Base-by-base conservation (phyloP, 2,113 vertebrate genomes). In the Lanius ludovicianus region DNA sequence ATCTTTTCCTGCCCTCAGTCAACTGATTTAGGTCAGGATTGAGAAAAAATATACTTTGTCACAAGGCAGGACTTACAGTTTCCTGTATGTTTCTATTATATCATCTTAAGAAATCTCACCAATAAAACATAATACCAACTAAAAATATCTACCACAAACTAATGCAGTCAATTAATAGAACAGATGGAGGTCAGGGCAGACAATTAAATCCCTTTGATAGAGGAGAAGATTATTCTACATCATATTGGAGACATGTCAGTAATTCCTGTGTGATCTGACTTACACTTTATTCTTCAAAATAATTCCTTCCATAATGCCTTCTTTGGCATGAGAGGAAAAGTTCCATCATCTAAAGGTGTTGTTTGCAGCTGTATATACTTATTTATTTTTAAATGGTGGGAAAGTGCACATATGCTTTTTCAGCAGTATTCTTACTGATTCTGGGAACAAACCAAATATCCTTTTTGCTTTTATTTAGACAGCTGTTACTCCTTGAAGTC, bases 111-210 rank as follows among this genome's bases (percentile, higher is more conserved):
- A 94, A 84, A 90, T 70, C 59, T 49, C 73, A 78, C 88, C 90
- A 92, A 95, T 90, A 96, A 96, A 91, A 70, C 19, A 23, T 74
- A 90, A 92, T 84, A 64, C 47, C 18, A 88, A 74, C 79, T 55
- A 86, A 88, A 96, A 95, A 96, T 93, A 96, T 37, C 83, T 84
- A 55, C 75, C 31, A 60, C 47, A 93, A 91, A 74, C n/a, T 88
- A 93, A 95, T 86, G 76, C 75, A 46, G 75, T 89, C 87, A 96
- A 87, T 96, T 95, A 95, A 90, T 30, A 80, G 90, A 94, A 88
- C 81, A 96, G 89, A 95, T 71, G 94, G 81, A 96, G 90, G 89
- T 94, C 94, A 91, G 27, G 46, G 27, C 50, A 96, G 35, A 76
- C 70, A 96, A 95, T 94, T 90, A 95, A 90, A 95, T 94, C 59